phyloP scores from a whole-genome alignment of 2,797 vertebrate species.

The Luscinia luscinia region DNA sequence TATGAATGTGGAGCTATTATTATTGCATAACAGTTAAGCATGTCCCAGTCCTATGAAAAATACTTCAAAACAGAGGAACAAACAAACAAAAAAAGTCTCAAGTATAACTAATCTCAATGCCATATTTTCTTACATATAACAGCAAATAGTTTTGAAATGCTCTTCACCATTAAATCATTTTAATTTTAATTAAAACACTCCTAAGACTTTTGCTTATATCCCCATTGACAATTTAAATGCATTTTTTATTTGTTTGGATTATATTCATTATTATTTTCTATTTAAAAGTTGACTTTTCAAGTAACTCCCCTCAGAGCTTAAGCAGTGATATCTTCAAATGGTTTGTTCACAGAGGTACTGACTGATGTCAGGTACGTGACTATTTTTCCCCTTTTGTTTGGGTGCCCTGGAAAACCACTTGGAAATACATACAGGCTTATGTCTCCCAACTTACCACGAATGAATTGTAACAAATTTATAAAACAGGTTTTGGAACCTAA shows the following conservation, averaged over 20 bases:
- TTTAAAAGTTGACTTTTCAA: neutral
- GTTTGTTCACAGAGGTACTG: neutral
- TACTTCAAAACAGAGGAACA: neutral
- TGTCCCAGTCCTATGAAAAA: neutral
- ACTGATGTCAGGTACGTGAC: neutral
- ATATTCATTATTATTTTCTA: neutral
- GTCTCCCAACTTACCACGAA: neutral
- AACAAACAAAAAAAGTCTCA: neutral
- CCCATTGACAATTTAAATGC: neutral
- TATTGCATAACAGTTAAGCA: rapidly evolving
- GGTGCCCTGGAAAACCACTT: neutral
- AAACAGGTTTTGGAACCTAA: neutral
- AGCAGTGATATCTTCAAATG: neutral
- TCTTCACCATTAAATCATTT: neutral
- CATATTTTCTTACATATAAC: neutral
- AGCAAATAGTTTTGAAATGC: neutral
- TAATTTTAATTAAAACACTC: neutral
- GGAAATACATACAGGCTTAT: neutral
- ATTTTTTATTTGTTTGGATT: neutral
- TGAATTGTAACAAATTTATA: neutral
- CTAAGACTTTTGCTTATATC: neutral
- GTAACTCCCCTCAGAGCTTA: neutral
- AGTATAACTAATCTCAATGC: neutral
- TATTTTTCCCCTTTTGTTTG: neutral
- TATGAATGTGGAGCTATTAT: neutral